Evolutionary conservation across 2,113 vertebrate genomes (phyloP).

Genomic region (Ornithorhynchus anatinus): DNA sequence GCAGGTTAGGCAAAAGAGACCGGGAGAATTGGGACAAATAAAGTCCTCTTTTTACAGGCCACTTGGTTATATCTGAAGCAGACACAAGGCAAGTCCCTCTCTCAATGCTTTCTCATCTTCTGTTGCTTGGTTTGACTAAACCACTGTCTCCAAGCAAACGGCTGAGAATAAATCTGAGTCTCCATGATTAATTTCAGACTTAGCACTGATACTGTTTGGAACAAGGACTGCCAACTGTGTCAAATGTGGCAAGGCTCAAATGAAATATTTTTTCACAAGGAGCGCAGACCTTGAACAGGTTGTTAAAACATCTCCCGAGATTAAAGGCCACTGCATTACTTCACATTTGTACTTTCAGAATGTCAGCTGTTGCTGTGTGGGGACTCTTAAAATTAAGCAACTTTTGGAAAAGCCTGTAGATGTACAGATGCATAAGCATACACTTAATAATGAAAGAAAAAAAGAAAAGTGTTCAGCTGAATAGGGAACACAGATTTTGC

Average conservation of each 20-base stretch:
- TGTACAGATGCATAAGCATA: too few relatives aligned
- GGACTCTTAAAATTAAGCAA: slow-evolving; percentile 17
- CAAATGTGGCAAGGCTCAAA: not conserved
- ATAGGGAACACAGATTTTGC: not conserved
- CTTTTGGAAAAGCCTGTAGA: not conserved
- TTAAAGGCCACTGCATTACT: slow-evolving; percentile 3
- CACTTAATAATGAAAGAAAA: not conserved
- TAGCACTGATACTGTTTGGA: not conserved
- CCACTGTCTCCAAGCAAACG: rapidly evolving
- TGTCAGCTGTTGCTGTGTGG: not conserved
- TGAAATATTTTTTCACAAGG: slow-evolving; percentile 34
- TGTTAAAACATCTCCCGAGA: slow-evolving; percentile 33
- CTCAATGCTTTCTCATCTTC: not conserved
- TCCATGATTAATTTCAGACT: slow-evolving; percentile 8
- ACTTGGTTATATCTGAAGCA: not conserved
- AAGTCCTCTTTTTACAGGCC: not conserved
- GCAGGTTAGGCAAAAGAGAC: not conserved
- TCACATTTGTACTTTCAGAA: slow-evolving; percentile 25
- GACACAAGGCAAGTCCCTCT: not conserved
- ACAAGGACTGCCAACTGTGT: slow-evolving; percentile 30
- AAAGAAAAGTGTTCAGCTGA: not conserved
- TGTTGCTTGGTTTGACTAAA: not conserved
- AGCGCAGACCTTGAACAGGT: slow-evolving; percentile 33
- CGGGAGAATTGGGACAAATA: slow-evolving; percentile 4
- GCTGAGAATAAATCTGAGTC: not conserved